These are phyloP conservation scores for Odontothrips loti DNA, from an alignment of 2,888 invertebrate genomes.

Conservation along the genomic window DNA sequence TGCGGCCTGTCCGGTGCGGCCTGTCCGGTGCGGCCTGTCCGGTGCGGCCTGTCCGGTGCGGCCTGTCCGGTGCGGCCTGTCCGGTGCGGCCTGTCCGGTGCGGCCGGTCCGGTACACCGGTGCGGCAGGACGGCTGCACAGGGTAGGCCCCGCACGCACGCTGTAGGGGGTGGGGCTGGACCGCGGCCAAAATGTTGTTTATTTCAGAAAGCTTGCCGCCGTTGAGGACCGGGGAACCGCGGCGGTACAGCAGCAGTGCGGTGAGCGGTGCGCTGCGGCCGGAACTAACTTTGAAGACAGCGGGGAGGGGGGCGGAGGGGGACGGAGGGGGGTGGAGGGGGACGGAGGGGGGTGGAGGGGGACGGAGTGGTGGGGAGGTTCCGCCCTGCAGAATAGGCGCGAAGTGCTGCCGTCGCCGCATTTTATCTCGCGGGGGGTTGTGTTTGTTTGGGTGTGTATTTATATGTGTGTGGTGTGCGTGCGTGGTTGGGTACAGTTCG, in stretches of 20 bases:
- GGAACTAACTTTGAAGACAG: neutral
- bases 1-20: too few species aligned
- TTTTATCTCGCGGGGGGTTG: neutral
- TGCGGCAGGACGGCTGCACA: neutral
- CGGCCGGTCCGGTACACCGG: neutral
- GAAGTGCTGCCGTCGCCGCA: neutral
- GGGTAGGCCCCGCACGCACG: neutral
- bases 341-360: neutral
- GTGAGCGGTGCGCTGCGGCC: neutral
- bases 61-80: too few species aligned
- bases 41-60: too few species aligned
- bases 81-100: neutral
- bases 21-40: too few species aligned
- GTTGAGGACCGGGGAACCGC: neutral
- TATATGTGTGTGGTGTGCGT: neutral
- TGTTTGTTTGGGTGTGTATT: neutral
- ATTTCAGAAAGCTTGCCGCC: neutral
- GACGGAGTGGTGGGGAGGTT: neutral
- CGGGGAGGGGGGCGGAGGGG: neutral
- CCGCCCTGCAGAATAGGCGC: neutral
- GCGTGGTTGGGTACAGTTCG: neutral
- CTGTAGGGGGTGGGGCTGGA: neutral
- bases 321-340: neutral
- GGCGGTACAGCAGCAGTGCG: neutral
- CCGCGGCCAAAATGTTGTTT: neutral